Conservation (phyloP, 2,888 invertebrate genomes). For the Apamea epomidion region DNA sequence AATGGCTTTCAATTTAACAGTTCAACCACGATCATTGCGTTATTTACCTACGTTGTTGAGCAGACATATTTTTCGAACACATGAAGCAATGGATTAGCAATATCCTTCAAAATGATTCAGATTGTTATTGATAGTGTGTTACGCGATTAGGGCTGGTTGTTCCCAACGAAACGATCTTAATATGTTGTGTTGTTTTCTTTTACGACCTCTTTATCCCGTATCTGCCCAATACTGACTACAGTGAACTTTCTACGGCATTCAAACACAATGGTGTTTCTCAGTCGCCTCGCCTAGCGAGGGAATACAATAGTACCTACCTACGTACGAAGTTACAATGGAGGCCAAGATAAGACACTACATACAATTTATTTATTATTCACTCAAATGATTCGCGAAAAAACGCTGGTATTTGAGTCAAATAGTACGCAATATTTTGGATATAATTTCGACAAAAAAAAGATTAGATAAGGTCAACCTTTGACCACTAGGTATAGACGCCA, state of each 20-base stretch:
- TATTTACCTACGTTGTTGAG: no score
- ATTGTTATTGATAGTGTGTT: no score
- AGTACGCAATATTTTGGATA: constrained; percentile 22
- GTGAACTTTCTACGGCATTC: constrained; percentile 74
- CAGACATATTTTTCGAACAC: no score
- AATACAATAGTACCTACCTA: constrained; percentile 69
- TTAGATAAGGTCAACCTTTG: neutral
- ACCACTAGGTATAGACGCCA: neutral
- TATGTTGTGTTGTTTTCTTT: neutral
- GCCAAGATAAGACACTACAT: constrained; percentile 68
- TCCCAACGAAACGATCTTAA: neutral
- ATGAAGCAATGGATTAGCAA: no score
- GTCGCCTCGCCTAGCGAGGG: constrained; percentile 79
- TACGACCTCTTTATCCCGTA: no score
- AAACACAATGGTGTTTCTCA: constrained; percentile 75
- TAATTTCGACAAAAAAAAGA: neutral
- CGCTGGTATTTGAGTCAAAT: constrained; percentile 3
- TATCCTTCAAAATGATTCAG: no score
- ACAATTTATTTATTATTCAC: constrained; percentile 27
- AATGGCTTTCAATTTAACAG: no score
- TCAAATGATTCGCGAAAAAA: constrained; percentile 35
- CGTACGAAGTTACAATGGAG: constrained; percentile 67
- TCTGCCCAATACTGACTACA: constrained; percentile 36
- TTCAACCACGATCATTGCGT: no score
- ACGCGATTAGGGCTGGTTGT: no score